Evolutionary conservation across 2,113 vertebrate genomes (phyloP), one percentile per base, ranked within the genome.

Genomic region (Eulemur rufifrons): DNA sequence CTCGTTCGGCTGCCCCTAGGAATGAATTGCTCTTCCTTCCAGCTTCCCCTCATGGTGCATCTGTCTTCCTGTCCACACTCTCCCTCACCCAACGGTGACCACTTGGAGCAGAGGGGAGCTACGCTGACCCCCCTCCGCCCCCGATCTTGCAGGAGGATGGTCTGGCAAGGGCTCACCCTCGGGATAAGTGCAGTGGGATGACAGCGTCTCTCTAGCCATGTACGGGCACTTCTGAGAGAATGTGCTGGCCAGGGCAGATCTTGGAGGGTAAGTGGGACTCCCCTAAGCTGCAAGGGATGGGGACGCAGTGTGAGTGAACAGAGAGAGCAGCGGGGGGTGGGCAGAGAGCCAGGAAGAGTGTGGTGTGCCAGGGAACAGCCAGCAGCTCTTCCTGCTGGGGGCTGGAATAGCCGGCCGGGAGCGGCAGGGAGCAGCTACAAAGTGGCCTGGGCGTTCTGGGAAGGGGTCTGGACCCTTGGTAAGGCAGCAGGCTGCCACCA

Each of bases 121-220:
- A 42, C n/a, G 20, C 32, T 23, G 27, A 81, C 17, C 47, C 1
- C 0, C 32, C 84, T 9, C 14, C 25, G 37, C 25, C 34, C 20
- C 10, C 4, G 23, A 27, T 39, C 17, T 8, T 2, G 14, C 1
- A 1, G 20, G n/a, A 21, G 27, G 37, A 17, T 0, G 14, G 17
- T n/a, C 89, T 42, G 6, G 10, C 6, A 7, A 34, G 61, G 54
- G 63, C 50, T 29, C 37, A 23, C 21, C 78, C 34, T 32, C 5
- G 14, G 25, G 39, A n/a, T 23, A 8, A 76, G 37, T 8, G 8
- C 1, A 23, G 34, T 29, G 10, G 52, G 11, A 47, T 69, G 39
- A 61, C 8, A 56, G 21, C 9, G 3, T 20, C 7, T 68, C 12
- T 27, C 63, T 3, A 18, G 23, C 37, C 8, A 2, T 8, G 3